These are phyloP conservation scores for Galbula dea DNA, from an alignment of 2,113 vertebrate species.

Conservation along the genomic window DNA sequence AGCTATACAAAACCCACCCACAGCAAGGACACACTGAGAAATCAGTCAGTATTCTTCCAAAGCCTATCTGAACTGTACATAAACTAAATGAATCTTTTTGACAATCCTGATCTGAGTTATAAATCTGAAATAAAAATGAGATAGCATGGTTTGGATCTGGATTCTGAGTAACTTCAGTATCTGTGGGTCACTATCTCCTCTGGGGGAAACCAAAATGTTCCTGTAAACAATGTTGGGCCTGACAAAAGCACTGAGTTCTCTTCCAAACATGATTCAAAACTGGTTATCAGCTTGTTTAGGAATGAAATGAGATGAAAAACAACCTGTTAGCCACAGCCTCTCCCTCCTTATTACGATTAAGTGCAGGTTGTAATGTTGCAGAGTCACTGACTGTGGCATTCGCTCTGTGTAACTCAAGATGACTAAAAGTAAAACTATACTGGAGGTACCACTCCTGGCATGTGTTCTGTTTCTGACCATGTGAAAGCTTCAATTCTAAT, in stretches of 20 bases:
- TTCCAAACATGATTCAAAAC: not conserved
- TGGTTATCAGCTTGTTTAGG: not conserved
- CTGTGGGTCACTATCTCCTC: not conserved
- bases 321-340: not conserved
- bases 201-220: not conserved
- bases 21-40: not conserved
- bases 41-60: not conserved
- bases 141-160: not conserved
- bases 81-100: not conserved
- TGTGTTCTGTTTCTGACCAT: not conserved
- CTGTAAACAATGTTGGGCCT: not conserved
- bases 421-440: constrained; percentile 15
- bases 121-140: not conserved
- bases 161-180: not conserved
- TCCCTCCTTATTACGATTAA: constrained; percentile 29
- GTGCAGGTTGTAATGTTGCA: not conserved
- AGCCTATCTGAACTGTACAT: not conserved
- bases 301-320: constrained; percentile 1
- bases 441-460: not conserved
- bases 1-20: not conserved
- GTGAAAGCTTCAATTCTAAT: not conserved
- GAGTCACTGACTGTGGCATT: not conserved
- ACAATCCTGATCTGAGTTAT: not conserved
- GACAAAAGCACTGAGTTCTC: not conserved
- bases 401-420: not conserved